These are phyloP conservation scores for Neopelma chrysocephalum DNA, from an alignment of 2,797 vertebrate species.

Conservation along the genomic window DNA sequence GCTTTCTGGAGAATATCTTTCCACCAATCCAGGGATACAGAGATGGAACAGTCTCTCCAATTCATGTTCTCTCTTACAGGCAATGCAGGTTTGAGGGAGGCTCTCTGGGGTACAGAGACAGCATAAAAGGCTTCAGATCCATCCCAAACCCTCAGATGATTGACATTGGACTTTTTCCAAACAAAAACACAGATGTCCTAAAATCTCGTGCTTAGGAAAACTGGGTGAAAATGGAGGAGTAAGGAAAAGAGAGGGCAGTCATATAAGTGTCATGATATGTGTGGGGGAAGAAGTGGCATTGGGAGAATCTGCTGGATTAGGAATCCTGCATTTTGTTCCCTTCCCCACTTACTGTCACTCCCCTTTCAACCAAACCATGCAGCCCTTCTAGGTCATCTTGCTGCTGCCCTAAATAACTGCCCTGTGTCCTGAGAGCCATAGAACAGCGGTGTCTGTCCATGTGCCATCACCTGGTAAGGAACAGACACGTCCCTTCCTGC, in stretches of 20 bases:
- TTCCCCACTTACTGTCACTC: background rate
- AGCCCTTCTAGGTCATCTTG: background rate
- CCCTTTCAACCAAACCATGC: background rate
- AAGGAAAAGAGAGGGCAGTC: background rate
- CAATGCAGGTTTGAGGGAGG: background rate
- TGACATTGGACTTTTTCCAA: background rate
- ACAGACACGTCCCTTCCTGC: fast-evolving
- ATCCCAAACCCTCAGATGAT: background rate
- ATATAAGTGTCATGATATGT: background rate
- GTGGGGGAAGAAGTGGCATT: background rate
- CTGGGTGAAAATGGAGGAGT: background rate
- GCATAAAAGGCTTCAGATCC: background rate
- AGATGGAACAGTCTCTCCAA: background rate
- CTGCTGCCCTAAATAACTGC: background rate
- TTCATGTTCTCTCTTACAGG: background rate
- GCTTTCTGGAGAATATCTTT: fast-evolving
- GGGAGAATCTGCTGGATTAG: background rate
- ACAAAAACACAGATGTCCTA: background rate
- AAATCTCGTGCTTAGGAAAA: background rate
- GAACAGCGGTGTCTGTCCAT: fast-evolving
- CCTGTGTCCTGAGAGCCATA: background rate
- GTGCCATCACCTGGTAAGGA: background rate
- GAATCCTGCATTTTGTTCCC: background rate
- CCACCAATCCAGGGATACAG: background rate
- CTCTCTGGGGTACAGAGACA: background rate